Base-by-base conservation (phyloP, 53 echinoderm and acorn worm genomes). In the Temnopleurus reevesii region DNA sequence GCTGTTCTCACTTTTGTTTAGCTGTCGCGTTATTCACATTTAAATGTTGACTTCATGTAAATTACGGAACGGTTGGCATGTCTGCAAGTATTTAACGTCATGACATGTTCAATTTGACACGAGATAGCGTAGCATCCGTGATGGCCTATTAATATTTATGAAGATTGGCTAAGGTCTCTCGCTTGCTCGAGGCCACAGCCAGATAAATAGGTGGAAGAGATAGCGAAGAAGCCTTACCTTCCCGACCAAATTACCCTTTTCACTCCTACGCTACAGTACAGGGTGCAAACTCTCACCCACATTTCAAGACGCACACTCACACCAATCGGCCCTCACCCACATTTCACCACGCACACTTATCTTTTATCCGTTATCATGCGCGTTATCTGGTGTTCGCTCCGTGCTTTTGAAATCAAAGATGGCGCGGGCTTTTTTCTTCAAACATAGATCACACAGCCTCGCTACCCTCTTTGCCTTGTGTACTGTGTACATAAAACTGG, bases 71-170 rank as follows among this genome's bases (percentile, higher is more conserved):
- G n/a, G n/a, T n/a, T n/a, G n/a, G n/a, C n/a, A n/a, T n/a, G n/a
- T 41, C 36, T 71, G 71, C 65, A 65, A 65, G 65, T 43, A 8
- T n/a, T 1, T 3, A 8, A 19, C 41, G 21, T 2, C 38, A 38
- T 30, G 0, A 71, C 41, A 41, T 71, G 71, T 71, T 36, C 21
- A 71, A 43, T 71, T 71, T 71, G 41, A 71, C 71, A 71, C 71
- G 38, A 71, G 71, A 71, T 38, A 71, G 43, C 71, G 41, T 43
- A 71, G 12, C 35, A 71, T 9, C 71, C 71, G 23, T 43, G 71
- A 71, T 71, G 71, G 71, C 71, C 71, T 71, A 71, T 71, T 71
- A 71, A 71, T 71, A 71, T 71, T 71, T 71, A 71, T 71, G 38
- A 21, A 41, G 19, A 36, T 41, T 21, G 38, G 36, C 36, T 41